These are phyloP conservation scores for Danaus chrysippus DNA, from an alignment of 2,888 invertebrate genomes.

Conservation along the genomic window DNA sequence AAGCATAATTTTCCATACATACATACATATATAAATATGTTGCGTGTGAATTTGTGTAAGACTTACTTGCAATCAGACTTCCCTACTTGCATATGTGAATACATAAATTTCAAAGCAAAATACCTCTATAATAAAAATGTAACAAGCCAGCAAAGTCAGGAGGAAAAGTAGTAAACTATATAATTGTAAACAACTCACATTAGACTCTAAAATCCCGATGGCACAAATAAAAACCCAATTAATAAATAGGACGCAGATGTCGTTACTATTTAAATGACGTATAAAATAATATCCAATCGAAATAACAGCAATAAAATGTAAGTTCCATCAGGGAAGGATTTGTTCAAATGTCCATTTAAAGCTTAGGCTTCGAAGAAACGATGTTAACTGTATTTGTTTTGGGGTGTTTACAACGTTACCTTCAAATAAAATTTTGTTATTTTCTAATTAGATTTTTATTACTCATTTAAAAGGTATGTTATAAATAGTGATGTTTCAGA, in stretches of 20 bases:
- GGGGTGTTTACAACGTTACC: not conserved
- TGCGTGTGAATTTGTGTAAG: too few relatives aligned
- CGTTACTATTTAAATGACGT: conserved; percentile 15
- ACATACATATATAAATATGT: too few relatives aligned
- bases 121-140: too few relatives aligned
- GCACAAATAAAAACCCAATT: not conserved
- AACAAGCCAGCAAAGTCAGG: too few relatives aligned
- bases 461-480: not conserved
- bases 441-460: not conserved
- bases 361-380: conserved; percentile 8
- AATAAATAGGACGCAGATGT: conserved; percentile 6
- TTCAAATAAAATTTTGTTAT: not conserved
- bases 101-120: too few relatives aligned
- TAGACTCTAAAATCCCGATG: not conserved
- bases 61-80: too few relatives aligned
- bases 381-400: not conserved
- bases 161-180: too few relatives aligned
- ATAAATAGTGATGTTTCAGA: not conserved
- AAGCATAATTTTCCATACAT: too few relatives aligned
- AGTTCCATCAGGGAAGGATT: conserved; percentile 11
- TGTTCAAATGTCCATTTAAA: conserved; percentile 17
- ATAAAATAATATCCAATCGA: conserved; percentile 12
- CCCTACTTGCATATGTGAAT: too few relatives aligned
- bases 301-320: conserved; percentile 14
- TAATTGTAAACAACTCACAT: too few relatives aligned